Evolutionary conservation across 2,113 vertebrate genomes (phyloP), one percentile per base, ranked within the genome.

Genomic region (Amblyopsis rosae): DNA sequence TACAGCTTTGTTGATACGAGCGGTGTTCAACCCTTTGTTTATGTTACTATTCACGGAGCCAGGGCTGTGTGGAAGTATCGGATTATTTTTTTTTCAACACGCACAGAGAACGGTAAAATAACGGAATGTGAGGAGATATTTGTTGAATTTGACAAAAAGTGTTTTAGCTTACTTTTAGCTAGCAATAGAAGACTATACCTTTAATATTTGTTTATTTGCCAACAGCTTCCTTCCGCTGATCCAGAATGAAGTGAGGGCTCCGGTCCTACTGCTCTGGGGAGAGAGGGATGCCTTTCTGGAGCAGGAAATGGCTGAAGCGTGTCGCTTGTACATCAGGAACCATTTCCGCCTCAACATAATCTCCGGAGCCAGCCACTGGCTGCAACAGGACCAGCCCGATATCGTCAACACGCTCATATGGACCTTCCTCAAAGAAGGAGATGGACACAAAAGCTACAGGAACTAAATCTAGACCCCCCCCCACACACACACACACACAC

Each of bases 331-430:
- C 82, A 95, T 98, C 83, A 94, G 94, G 84, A 98, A 96, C 77
- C 95, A 96, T 73, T 98, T 99, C 89, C 94, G 96, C 75, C 93
- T 98, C 73, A 97, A 96, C 82, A 93, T 98, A 85, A 94, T 99
- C 77, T 97, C 96, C 12, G 95, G 96, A 66, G 96, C 96, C 69
- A 97, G 97, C 60, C 97, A 99, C 26, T 98, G 97, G 97, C 95
- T 99, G 83, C 97, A 99, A 87, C 96, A 99, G 90, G 96, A 99
- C 90, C 96, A 98, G 89, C 96, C 98, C 6, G 95, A 99, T 61
- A 95, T 97, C 54, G 96, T 99, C 61, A 99, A 99, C 91, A 96
- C 95, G 76, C 91, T 99, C 89, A 98, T 98, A 91, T 98, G 97
- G 97, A 98, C 95, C 77, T 99, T 99, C 92, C 92, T 99, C 69